phyloP scores from a whole-genome alignment of 2,888 invertebrate genomes.

The Epicampocera succincta region DNA sequence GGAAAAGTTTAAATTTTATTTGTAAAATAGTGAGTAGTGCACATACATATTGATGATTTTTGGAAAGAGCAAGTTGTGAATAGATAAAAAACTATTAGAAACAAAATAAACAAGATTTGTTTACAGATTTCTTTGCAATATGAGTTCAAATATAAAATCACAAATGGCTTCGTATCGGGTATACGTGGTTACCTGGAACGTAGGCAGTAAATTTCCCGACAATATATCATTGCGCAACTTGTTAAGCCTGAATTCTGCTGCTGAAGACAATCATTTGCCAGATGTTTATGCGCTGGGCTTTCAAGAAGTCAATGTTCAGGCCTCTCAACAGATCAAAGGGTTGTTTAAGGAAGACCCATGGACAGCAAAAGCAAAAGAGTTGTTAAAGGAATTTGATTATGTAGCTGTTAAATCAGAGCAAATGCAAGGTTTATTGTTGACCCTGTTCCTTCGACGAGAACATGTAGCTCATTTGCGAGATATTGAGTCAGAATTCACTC shows the following conservation, averaged over 20 bases:
- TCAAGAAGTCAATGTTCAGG: conserved; percentile 95
- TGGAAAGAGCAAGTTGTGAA: no score
- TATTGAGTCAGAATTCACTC: conserved; percentile 93
- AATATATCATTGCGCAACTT: conserved; percentile 87
- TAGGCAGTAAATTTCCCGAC: conserved; percentile 90
- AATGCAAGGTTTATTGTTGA: conserved; percentile 91
- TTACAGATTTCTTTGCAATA: conserved; percentile 26
- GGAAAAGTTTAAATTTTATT: conserved; percentile 3
- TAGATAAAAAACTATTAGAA: no score
- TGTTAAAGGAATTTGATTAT: conserved; percentile 87
- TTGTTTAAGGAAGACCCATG: conserved; percentile 92
- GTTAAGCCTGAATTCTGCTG: conserved; percentile 85
- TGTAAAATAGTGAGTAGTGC: conserved; percentile 5
- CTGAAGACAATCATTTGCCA: conserved; percentile 84
- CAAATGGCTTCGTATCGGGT: conserved; percentile 83
- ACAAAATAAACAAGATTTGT: no score
- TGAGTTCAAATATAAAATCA: conserved; percentile 41
- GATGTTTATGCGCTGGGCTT: conserved; percentile 93
- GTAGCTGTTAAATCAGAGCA: conserved; percentile 90
- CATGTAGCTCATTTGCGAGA: conserved; percentile 91
- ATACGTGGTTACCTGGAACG: conserved; percentile 95
- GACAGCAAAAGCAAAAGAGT: conserved; percentile 88
- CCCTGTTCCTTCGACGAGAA: conserved; percentile 89
- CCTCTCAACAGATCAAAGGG: conserved; percentile 91
- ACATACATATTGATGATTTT: no score